These are phyloP conservation scores for Neoascia interrupta DNA, from an alignment of 2,888 invertebrate species.

Conservation along the genomic window DNA sequence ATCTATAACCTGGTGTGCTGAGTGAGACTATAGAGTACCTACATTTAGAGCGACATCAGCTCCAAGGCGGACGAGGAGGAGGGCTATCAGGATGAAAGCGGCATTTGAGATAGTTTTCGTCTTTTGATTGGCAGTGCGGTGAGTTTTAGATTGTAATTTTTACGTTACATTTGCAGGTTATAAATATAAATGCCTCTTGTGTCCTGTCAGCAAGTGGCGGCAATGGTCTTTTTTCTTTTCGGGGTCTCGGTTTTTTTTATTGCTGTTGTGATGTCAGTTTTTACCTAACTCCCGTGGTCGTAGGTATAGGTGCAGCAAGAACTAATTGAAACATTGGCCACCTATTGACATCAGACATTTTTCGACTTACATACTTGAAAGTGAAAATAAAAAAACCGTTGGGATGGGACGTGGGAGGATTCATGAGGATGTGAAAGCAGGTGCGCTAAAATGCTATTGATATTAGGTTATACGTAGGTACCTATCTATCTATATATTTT, in stretches of 20 bases:
- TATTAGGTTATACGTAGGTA: too few species aligned
- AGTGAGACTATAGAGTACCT: conserved; percentile 20
- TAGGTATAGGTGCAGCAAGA: conserved; percentile 34
- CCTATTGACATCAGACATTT: conserved; percentile 19
- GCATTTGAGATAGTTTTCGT: conserved; percentile 62
- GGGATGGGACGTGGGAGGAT: too few species aligned
- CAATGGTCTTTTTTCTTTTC: conserved; percentile 29
- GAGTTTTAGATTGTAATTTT: conserved; percentile 52
- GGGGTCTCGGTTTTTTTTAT: conserved; percentile 2
- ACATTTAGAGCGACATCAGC: too few species aligned
- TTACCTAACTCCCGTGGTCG: background rate
- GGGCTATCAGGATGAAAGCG: conserved; percentile 52
- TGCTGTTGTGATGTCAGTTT: background rate
- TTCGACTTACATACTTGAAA: too few species aligned
- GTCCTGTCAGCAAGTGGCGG: conserved; percentile 63
- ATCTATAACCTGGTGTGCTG: conserved; percentile 27
- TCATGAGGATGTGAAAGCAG: too few species aligned
- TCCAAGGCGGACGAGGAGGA: conserved; percentile 62
- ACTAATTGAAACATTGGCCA: conserved; percentile 63
- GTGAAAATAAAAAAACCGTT: too few species aligned
- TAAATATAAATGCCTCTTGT: conserved; percentile 56
- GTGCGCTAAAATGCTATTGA: too few species aligned
- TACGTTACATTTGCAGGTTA: conserved; percentile 53
- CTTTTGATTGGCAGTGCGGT: conserved; percentile 68
- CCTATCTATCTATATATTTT: too few species aligned